These are phyloP conservation scores for Eueides isabella DNA, from an alignment of 1,140 invertebrate genomes.

Conservation along the genomic window DNA sequence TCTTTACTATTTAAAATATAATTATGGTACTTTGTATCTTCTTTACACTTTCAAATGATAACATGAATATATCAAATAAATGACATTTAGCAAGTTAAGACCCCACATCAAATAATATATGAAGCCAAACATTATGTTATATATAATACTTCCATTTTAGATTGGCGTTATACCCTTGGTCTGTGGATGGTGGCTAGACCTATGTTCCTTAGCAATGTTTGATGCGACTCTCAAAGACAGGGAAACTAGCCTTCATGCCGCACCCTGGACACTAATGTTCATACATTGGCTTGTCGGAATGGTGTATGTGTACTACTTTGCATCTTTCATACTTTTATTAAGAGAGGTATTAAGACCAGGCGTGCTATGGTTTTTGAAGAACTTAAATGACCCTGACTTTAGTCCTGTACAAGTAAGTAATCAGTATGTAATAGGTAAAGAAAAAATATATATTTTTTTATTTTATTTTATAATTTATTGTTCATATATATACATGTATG, in stretches of 20 bases:
- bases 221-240: constrained; percentile 95
- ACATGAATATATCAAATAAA: too few relatives aligned
- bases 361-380: constrained; percentile 97
- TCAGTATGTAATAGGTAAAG: not conserved
- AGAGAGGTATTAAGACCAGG: constrained; percentile 97
- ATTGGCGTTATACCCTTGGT: constrained; percentile 98
- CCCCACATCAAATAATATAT: too few relatives aligned
- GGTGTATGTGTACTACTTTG: constrained; percentile 99
- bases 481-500: too few relatives aligned
- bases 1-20: too few relatives aligned
- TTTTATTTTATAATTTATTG: not conserved
- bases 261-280: constrained; percentile 98
- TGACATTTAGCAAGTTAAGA: too few relatives aligned
- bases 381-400: constrained; percentile 99
- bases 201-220: constrained; percentile 97
- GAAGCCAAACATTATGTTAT: not conserved
- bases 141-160: constrained; percentile 86
- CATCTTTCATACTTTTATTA: constrained; percentile 96
- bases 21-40: too few relatives aligned
- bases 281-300: constrained; percentile 99
- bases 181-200: constrained; percentile 99
- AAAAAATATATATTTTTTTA: not conserved
- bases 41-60: too few relatives aligned
- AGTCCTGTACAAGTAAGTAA: constrained; percentile 94
- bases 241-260: constrained; percentile 92